Evolutionary conservation across 2,113 vertebrate genomes (phyloP), one percentile per base, ranked within the genome.

Genomic region (Orcinus orca): DNA sequence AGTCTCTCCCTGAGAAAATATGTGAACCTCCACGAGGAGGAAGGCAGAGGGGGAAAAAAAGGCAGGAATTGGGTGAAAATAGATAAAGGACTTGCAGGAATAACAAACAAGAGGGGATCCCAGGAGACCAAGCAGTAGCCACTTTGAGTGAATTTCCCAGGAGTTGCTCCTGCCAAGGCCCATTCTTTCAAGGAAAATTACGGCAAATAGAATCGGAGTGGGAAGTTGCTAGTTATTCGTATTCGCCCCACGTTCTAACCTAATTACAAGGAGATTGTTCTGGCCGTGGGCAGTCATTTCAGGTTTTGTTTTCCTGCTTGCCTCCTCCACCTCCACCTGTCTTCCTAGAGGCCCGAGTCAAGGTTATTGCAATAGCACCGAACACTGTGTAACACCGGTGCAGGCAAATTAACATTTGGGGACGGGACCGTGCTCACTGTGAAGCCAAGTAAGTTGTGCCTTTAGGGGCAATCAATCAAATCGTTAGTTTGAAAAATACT

Each of bases 221-320:
- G 79, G 85, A 96, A 95, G 92, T 80, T 81, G 70, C 67, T 95
- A 33, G 85, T 95, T 86, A 94, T 98, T 96, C 88, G 65, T 65
- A 98, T 97, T 98, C 96, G 91, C 79, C 47, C 38, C 96, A 90
- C 36, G 4, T 77, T 95, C 92, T 96, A 97, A 97, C 96, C 97
- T 97, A 98, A 98, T 98, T 97, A 97, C 95, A 96, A 90, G 89
- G 89, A 97, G 97, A 92, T 88, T 95, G 96, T 95, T 97, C 95
- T 96, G 96, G 98, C 98, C 96, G 90, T 26, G 65, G 95, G 97
- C 97, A 96, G 97, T 96, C 97, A 98, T 97, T 96, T 92, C 60
- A 23, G 87, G 95, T 93, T 97, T 89, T 97, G 93, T 97, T 98
- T 98, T 90, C 71, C 93, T 87, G 73, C 93, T 77, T 70, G 74